A percentile compares a stretch with the other conserved stretches of the same genome.
phyloP scores from a whole-genome alignment of 2,113 vertebrate genomes.

The Rhea pennata region DNA sequence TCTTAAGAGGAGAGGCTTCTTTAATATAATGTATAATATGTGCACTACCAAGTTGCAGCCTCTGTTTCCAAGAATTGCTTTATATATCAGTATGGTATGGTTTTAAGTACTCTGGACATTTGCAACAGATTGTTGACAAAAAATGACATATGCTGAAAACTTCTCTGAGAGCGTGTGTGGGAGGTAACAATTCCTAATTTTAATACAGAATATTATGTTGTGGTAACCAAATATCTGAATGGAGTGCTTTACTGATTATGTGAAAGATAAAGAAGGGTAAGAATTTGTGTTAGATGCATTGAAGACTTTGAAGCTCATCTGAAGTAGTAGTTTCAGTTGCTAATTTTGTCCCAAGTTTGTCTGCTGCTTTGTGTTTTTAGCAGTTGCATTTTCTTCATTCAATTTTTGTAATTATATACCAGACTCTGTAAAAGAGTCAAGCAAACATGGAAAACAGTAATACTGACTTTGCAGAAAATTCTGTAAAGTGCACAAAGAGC shows the following conservation, averaged over 20 bases:
- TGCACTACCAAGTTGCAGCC: not conserved
- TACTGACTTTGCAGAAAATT: not conserved
- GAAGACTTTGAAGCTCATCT: not conserved
- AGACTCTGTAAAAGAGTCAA: not conserved
- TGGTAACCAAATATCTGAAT: not conserved
- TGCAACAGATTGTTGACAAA: not conserved
- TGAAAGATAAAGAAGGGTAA: not conserved
- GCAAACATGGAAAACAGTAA: not conserved
- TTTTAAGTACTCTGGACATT: not conserved
- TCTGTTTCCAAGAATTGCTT: not conserved
- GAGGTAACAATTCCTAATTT: not conserved
- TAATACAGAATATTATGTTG: not conserved
- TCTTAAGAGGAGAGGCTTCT: not conserved
- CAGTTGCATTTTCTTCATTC: not conserved
- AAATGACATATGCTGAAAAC: not conserved
- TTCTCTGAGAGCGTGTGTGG: not conserved
- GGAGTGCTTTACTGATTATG: not conserved
- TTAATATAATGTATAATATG: not conserved
- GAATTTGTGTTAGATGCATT: not conserved
- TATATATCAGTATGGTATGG: not conserved
- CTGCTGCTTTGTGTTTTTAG: constrained; percentile 12
- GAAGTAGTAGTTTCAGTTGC: constrained; percentile 12
- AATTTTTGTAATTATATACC: not conserved
- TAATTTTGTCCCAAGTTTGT: not conserved
- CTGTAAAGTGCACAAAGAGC: not conserved